Evolutionary conservation across 2,113 vertebrate genomes (phyloP).

Genomic region (Monarcha castaneiventris): DNA sequence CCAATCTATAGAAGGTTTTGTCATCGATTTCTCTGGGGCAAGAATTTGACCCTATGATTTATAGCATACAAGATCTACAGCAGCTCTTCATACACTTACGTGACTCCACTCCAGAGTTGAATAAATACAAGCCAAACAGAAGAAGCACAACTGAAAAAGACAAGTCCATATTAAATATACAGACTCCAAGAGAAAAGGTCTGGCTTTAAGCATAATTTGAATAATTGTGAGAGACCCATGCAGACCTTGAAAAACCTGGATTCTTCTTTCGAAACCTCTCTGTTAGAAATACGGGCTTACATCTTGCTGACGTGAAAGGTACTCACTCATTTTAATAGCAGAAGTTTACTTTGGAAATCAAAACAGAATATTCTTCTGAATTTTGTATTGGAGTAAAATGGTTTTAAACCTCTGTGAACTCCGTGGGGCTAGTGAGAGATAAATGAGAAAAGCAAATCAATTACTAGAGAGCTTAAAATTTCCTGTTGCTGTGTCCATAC

Average conservation of each 20-base stretch:
- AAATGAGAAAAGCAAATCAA: not conserved
- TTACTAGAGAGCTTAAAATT: not conserved
- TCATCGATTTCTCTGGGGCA: slow-evolving; percentile 4
- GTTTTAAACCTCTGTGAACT: not conserved
- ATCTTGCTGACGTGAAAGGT: not conserved
- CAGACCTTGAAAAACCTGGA: not conserved
- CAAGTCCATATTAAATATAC: not conserved
- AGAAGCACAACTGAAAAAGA: not conserved
- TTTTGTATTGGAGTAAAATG: not conserved
- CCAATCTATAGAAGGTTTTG: not conserved
- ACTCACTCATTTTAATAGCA: not conserved
- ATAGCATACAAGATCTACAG: not conserved
- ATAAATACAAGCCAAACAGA: not conserved
- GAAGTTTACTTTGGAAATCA: not conserved
- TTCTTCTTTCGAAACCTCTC: not conserved
- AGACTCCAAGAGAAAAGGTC: not conserved
- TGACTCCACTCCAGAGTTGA: not conserved
- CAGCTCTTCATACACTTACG: not conserved
- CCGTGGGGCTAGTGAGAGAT: not conserved
- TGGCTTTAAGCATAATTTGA: not conserved
- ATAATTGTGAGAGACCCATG: not conserved
- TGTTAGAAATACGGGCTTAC: not conserved
- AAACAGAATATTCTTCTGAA: not conserved
- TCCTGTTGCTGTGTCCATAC: not conserved
- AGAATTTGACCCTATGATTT: slow-evolving; percentile 23